Evolutionary conservation across 2,888 invertebrate genomes (phyloP).

Genomic region (Phortica magna): DNA sequence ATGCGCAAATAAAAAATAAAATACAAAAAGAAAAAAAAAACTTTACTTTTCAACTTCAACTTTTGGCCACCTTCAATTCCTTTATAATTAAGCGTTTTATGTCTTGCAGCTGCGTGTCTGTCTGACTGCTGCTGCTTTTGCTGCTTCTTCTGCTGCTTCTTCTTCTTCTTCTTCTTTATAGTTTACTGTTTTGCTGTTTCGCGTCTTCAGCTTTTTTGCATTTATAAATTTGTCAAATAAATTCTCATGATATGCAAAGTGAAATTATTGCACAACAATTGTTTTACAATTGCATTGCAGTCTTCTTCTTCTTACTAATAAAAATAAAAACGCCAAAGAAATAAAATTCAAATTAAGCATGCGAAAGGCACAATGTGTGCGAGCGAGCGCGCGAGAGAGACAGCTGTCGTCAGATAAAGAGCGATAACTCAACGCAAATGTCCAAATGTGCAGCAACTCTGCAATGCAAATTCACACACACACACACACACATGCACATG

Average conservation of each 20-base stretch:
- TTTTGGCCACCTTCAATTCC: slow-evolving; percentile 31
- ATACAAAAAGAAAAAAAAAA: not conserved
- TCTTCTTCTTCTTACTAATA: not conserved
- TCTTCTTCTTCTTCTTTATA: not conserved
- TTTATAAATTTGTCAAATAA: slow-evolving; percentile 34
- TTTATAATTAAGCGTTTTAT: not conserved
- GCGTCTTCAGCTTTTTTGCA: not conserved
- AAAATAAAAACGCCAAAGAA: not conserved
- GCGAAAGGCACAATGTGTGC: not conserved
- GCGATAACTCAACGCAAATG: not conserved
- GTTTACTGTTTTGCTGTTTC: not conserved
- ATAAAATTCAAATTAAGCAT: slow-evolving; percentile 6
- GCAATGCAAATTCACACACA: slow-evolving; percentile 15
- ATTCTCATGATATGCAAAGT: slow-evolving; percentile 28
- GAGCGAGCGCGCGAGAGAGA: not conserved
- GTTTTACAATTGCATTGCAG: slow-evolving; percentile 19
- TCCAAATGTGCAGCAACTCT: not conserved
- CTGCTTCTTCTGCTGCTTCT: slow-evolving; percentile 32
- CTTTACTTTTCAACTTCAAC: slow-evolving; percentile 19
- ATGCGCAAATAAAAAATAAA: not conserved
- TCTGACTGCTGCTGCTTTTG: slow-evolving; percentile 36
- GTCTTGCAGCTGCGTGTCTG: too few relatives aligned
- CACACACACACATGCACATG: too few relatives aligned
- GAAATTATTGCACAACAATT: slow-evolving; percentile 28
- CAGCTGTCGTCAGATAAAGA: slow-evolving; percentile 7